Conservation (phyloP, 2,113 vertebrate species). For the Microtus oregoni region DNA sequence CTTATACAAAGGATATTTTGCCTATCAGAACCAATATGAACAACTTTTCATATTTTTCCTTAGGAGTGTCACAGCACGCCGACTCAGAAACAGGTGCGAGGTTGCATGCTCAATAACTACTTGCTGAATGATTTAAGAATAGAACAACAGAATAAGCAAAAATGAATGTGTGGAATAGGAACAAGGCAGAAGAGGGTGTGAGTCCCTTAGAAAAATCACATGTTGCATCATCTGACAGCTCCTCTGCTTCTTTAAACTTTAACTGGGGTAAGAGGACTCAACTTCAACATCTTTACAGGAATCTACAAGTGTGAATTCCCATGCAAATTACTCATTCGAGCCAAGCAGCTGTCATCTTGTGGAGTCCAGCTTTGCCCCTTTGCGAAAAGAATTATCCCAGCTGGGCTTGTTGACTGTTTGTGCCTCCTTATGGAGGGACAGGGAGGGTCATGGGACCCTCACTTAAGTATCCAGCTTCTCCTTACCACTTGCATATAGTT, state of each 20-base stretch:
- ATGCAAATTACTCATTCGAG: not conserved
- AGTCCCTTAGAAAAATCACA: constrained; percentile 17
- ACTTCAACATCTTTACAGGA: not conserved
- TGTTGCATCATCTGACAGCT: not conserved
- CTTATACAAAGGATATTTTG: not conserved
- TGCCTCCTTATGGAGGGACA: not conserved
- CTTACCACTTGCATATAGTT: not conserved
- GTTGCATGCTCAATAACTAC: constrained; percentile 35
- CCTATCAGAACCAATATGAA: constrained; percentile 9
- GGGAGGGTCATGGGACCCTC: not conserved
- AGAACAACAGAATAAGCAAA: constrained; percentile 9
- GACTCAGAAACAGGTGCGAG: not conserved
- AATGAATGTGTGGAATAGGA: not conserved
- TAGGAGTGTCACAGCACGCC: not conserved
- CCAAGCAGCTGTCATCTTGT: not conserved
- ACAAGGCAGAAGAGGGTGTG: constrained; percentile 14
- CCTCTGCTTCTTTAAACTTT: not conserved
- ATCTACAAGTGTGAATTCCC: not conserved
- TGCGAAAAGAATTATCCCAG: not conserved
- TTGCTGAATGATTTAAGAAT: constrained; percentile 40
- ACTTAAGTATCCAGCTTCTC: not conserved
- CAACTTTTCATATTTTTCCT: constrained; percentile 4
- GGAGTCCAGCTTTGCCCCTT: not conserved
- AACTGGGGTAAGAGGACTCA: not conserved
- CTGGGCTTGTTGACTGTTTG: not conserved